phyloP scores from a whole-genome alignment of 2,797 vertebrate genomes.

The Spheniscus humboldti region DNA sequence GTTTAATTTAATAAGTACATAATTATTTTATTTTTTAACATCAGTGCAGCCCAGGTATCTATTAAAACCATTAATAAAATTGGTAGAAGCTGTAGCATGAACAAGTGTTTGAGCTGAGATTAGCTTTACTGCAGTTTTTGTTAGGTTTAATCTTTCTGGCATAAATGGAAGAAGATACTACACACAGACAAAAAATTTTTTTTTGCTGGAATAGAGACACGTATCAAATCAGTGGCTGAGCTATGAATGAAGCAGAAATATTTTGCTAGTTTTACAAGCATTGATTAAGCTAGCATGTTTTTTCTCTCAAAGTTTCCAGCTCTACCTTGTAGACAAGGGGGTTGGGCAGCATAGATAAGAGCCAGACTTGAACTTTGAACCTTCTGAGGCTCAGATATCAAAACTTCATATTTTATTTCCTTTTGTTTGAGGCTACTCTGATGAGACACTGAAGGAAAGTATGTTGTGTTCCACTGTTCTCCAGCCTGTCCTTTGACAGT shows the following conservation, averaged over 20 bases:
- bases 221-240: not conserved
- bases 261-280: not conserved
- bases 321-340: not conserved
- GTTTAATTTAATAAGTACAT: not conserved
- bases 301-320: not conserved
- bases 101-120: not conserved
- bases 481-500: constrained; percentile 37
- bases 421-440: not conserved
- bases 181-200: not conserved
- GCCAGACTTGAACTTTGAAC: constrained; percentile 15
- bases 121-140: not conserved
- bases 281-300: not conserved
- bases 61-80: not conserved
- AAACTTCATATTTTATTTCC: constrained; percentile 21
- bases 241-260: not conserved
- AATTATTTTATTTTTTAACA: not conserved
- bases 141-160: not conserved
- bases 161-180: not conserved
- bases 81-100: not conserved
- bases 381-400: constrained; percentile 1
- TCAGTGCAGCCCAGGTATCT: not conserved
- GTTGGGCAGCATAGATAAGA: not conserved
- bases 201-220: not conserved
- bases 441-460: not conserved
- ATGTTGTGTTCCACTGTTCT: not conserved